Conservation (phyloP, 2,113 vertebrate genomes). For the Gavialis gangeticus region DNA sequence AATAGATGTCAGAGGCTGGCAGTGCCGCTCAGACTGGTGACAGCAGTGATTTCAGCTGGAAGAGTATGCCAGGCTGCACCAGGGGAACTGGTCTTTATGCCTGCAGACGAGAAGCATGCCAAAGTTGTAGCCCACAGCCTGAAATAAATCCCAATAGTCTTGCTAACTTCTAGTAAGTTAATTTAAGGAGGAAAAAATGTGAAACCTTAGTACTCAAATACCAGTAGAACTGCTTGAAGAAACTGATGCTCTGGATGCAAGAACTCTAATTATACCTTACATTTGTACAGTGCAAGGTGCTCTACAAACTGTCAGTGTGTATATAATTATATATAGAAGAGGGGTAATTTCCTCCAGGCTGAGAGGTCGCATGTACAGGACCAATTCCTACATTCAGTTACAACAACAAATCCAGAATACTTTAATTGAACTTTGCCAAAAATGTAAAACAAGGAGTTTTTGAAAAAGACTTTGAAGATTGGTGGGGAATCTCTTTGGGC, state of each 20-base stretch:
- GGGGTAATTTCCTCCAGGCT: background rate
- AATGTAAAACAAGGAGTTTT: background rate
- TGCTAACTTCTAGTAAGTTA: background rate
- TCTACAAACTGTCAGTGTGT: background rate
- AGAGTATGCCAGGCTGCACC: rapidly evolving
- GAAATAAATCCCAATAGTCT: background rate
- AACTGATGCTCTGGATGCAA: background rate
- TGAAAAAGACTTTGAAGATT: background rate
- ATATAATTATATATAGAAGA: background rate
- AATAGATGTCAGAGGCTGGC: rapidly evolving
- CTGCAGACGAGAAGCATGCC: background rate
- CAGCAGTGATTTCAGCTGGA: background rate
- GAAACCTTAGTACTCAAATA: background rate
- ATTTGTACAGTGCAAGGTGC: background rate
- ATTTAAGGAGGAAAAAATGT: background rate
- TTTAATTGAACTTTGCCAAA: background rate
- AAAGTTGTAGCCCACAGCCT: background rate
- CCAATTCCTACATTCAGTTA: background rate
- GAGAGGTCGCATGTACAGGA: rapidly evolving
- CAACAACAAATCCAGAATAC: background rate
- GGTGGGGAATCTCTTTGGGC: background rate
- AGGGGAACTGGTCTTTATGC: background rate
- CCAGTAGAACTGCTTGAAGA: background rate
- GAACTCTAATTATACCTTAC: background rate
- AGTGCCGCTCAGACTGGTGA: background rate